Evolutionary conservation across 37 sponge, comb jelly and placozoan species (phyloP).

Genomic region (Amphimedon queenslandica): DNA sequence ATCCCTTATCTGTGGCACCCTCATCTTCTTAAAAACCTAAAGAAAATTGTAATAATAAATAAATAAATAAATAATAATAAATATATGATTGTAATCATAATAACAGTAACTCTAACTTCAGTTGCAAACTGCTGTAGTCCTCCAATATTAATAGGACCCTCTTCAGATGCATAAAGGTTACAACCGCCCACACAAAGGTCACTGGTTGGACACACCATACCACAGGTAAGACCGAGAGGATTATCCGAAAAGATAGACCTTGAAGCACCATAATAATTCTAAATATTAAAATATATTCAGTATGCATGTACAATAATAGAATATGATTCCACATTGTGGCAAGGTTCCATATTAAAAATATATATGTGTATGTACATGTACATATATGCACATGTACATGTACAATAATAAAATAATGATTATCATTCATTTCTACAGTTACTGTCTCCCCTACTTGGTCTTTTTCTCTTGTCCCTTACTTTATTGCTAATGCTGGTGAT

Average conservation of each 20-base stretch:
- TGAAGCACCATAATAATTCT: constrained; percentile 95
- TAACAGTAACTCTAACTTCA: constrained; percentile 40
- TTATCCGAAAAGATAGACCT: constrained; percentile 96
- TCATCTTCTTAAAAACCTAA: constrained; percentile 89
- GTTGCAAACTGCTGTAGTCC: constrained; percentile 98
- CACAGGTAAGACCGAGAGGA: constrained; percentile 95
- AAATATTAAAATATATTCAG: not conserved
- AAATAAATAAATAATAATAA: not conserved
- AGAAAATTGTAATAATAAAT: not conserved
- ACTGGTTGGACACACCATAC: constrained; percentile 97
- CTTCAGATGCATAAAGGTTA: constrained; percentile 91
- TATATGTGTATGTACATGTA: not conserved
- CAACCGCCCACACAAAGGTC: constrained; percentile 97
- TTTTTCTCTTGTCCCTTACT: too few relatives aligned
- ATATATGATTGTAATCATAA: not conserved
- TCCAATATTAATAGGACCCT: constrained; percentile 96
- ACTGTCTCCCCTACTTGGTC: not conserved
- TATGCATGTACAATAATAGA: not conserved
- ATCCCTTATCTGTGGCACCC: constrained; percentile 89
- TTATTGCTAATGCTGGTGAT: constrained; percentile 84
- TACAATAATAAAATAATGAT: not conserved
- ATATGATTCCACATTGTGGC: not conserved
- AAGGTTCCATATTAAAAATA: not conserved
- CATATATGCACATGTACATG: not conserved
- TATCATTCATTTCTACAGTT: not conserved